Percentiles rank a stretch among this genome's conserved stretches.
phyloP scores from a whole-genome alignment of 2,113 vertebrate species.

The Phylloscopus trochiloides region DNA sequence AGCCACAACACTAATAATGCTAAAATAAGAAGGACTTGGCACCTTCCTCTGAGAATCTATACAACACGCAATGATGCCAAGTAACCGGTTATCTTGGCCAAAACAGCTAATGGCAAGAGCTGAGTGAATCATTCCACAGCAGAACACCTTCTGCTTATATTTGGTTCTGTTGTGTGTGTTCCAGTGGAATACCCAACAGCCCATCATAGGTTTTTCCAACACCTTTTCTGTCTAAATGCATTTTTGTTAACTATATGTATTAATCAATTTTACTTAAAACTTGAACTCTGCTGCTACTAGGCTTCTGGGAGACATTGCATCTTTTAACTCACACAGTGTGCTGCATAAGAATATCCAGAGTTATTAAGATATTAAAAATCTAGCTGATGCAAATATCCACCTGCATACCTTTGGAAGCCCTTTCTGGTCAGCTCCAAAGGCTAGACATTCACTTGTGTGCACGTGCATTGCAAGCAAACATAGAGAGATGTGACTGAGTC shows the following conservation, averaged over 20 bases:
- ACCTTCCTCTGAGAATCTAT: neutral
- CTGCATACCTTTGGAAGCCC: neutral
- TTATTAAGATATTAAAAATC: neutral
- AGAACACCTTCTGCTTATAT: neutral
- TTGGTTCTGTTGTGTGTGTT: neutral
- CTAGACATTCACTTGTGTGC: neutral
- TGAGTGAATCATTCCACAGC: neutral
- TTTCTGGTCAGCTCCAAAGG: neutral
- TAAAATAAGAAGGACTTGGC: constrained; percentile 32
- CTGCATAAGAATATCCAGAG: neutral
- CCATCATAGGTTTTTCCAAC: neutral
- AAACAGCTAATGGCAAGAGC: neutral
- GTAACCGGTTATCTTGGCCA: neutral
- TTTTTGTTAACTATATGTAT: neutral
- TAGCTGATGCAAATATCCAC: neutral
- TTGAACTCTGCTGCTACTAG: neutral
- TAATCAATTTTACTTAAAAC: neutral
- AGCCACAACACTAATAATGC: neutral
- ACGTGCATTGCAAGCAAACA: neutral
- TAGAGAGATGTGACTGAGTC: neutral
- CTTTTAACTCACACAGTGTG: neutral
- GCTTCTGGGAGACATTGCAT: neutral
- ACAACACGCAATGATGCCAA: neutral
- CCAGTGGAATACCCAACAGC: neutral
- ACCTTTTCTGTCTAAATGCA: neutral